Base-by-base conservation (phyloP, 2,797 vertebrate species). In the Sebastes taczanowskii region DNA sequence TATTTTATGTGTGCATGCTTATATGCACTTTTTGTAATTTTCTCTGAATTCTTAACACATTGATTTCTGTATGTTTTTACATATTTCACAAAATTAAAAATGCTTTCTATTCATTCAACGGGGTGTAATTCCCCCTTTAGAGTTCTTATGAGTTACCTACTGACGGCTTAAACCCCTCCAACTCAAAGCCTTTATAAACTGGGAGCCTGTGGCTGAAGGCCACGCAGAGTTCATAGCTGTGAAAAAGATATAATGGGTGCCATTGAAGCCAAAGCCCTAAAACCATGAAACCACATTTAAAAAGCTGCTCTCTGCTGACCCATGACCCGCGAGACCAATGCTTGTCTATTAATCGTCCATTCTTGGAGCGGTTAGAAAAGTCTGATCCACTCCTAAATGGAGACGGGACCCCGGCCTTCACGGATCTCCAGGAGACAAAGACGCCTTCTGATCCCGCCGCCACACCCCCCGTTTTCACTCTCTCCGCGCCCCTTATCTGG, bases 311-410 rank as follows among this genome's bases (percentile, higher is more conserved):
- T 86, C 80, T 55, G 23, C 87, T 86, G 88, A 94, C 94, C 93
- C 87, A 32, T 90, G 89, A 95, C 94, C 94, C 11, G 13, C 2
- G 65, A 67, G 90, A 88, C 92, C 90, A 69, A 49, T 73, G 89
- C 93, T 92, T 93, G 94, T 95, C 95, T 95, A 95, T 96, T 96
- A 96, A 94, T 89, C 84, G 86, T 90, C 77, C 77, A 91, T 94
- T 95, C 93, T 92, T 81, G 86, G 92, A 89, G 90, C 87, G 85
- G 91, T 95, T 93, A 92, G 84, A 88, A 91, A 89, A 86, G 91
- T 93, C 94, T 96, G 94, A 96, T 96, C 93, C 92, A 95, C 93
- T 96, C 93, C 16, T 82, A 92, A 95, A 95, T 94, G 93, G 93
- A 95, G 95, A 94, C 82, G 87, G 92, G 91, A 84, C 84, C 88